phyloP scores from a whole-genome alignment of 2,888 invertebrate species.

The Platypus cylindrus region DNA sequence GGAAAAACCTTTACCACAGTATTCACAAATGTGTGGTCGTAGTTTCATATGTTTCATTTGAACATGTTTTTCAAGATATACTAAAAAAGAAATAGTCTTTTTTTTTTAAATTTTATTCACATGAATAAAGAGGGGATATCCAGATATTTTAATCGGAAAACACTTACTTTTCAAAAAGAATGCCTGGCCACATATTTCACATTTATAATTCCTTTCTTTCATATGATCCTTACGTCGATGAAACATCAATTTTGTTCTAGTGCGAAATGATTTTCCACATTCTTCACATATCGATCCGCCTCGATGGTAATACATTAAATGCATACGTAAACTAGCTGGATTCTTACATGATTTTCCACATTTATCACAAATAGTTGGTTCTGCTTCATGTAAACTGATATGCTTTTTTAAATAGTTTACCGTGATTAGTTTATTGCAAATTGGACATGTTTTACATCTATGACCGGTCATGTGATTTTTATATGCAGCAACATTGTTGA shows the following conservation, averaged over 20 bases:
- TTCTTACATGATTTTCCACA: conserved; percentile 28
- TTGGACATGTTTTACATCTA: conserved; percentile 24
- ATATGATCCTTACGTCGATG: conserved; percentile 26
- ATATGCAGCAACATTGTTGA: conserved; percentile 14
- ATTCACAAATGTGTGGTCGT: conserved; percentile 23
- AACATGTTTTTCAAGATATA: conserved; percentile 22
- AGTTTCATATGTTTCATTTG: conserved; percentile 25
- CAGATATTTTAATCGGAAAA: no score
- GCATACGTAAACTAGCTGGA: conserved; percentile 26
- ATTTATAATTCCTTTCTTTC: conserved; percentile 22
- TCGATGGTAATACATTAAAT: conserved; percentile 27
- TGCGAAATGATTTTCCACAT: conserved; percentile 24
- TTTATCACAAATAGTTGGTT: conserved; percentile 26
- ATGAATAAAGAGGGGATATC: not conserved
- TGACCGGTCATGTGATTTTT: conserved; percentile 23
- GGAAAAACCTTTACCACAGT: conserved; percentile 24
- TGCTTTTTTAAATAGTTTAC: conserved; percentile 26
- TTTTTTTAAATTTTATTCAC: not conserved
- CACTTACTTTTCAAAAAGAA: conserved; percentile 13
- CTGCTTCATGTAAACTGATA: conserved; percentile 22
- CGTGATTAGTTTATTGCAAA: conserved; percentile 23
- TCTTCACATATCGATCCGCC: conserved; percentile 25
- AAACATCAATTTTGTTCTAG: conserved; percentile 24
- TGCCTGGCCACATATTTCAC: conserved; percentile 21
- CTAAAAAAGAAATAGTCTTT: conserved; percentile 9